Base-by-base conservation (phyloP, 2,113 vertebrate species). In the Ondatra zibethicus region DNA sequence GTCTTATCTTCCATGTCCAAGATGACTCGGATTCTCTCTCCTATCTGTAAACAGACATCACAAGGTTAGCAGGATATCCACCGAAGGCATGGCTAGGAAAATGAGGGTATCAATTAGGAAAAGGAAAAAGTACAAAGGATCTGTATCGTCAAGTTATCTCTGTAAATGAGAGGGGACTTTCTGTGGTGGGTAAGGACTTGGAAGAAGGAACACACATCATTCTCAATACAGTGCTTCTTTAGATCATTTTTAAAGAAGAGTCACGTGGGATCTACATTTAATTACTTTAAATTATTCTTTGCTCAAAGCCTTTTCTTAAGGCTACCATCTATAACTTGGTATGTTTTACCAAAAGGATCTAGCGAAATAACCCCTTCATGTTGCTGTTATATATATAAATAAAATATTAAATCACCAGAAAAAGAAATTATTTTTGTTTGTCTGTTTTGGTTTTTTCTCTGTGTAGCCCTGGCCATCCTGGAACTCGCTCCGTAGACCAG, bases 1-100 rank as follows among this genome's bases (percentile, higher is more conserved):
- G 99, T 99, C 99, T 99, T 99, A 98, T 99, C 99, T 97, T 99
- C 99, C 99, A 99, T 99, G 98, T 99, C 99, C 96, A 99, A 98
- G 97, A 99, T 99, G 90, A 99, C 99, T 89, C 99, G 99, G 98
- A 99, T 99, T 97, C 99, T 99, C 98, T 99, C 99, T 47, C 99
- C 99, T 92, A 99, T 99, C 99, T 99, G 99, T 65, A 98, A 98
- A 98, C 31, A 98, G 94, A 98, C 6, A 92, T 66, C 13, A 68
- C 93, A 97, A 77, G 89, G 39, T 97, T 85, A 97, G 65, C 47
- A 94, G 70, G 66, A 92, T 92, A 92, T 14, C n/a, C 33, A 80
- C 33, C 8, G 66, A 90, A 42, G 31, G 21, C 36, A 91, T 2
- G 93, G 29, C 36, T 61, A 95, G 9, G 87, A 97, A 36, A 89